Evolutionary conservation across 64 coral and sea anemone genomes (phyloP).

Genomic region (Pocillopora verrucosa): DNA sequence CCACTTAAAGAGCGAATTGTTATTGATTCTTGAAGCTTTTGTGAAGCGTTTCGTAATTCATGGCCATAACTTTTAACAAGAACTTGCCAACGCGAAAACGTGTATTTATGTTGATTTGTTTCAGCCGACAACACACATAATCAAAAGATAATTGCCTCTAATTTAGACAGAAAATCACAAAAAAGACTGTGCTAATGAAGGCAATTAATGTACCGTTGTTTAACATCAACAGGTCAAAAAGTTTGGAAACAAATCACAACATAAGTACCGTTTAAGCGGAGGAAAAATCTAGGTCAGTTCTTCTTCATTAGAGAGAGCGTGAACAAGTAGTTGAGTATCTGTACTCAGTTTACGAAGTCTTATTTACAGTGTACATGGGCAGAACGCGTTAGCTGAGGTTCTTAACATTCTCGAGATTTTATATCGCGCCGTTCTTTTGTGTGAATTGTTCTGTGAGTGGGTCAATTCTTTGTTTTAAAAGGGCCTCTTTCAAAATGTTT

Average conservation of each 20-base stretch:
- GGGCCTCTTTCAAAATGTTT: not conserved
- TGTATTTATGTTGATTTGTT: no score
- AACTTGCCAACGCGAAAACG: no score
- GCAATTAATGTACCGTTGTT: not conserved
- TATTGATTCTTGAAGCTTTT: no score
- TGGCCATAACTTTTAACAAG: no score
- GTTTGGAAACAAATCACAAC: not conserved
- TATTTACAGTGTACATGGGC: not conserved
- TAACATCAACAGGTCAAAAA: not conserved
- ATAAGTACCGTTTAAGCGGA: not conserved
- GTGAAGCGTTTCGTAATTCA: no score
- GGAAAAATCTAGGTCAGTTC: not conserved
- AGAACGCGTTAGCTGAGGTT: not conserved
- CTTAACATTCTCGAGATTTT: constrained; percentile 2
- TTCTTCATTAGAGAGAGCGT: not conserved
- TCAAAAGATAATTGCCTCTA: no score
- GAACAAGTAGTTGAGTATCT: not conserved
- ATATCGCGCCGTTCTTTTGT: not conserved
- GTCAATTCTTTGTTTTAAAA: constrained; percentile 2
- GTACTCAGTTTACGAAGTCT: not conserved
- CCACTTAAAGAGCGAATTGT: no score
- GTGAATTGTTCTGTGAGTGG: not conserved
- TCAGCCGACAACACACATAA: no score
- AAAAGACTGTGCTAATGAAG: no score
- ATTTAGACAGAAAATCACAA: not conserved